Percentiles rank a stretch among this genome's conserved stretches.
These are phyloP conservation scores for Calameuta idolon DNA, from an alignment of 2,888 invertebrate genomes.

Conservation along the genomic window DNA sequence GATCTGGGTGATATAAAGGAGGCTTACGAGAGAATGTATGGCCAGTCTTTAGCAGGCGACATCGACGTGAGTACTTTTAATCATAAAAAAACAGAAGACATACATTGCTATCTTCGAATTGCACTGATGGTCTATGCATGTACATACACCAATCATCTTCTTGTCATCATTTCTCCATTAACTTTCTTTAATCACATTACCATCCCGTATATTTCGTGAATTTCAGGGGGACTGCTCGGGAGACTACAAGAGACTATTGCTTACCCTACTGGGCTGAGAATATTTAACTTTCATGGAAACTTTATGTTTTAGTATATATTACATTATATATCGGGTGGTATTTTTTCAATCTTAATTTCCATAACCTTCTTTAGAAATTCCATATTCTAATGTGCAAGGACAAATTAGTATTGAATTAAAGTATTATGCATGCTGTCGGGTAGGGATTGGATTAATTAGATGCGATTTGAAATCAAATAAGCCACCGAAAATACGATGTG, in stretches of 20 bases:
- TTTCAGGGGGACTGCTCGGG: constrained; percentile 88
- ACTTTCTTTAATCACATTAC: not conserved
- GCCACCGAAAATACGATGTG: too few species aligned
- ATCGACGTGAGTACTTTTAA: constrained; percentile 75
- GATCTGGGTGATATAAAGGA: constrained; percentile 88
- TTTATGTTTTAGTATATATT: constrained; percentile 18
- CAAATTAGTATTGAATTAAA: too few species aligned
- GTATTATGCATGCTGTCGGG: too few species aligned
- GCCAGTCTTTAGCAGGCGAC: constrained; percentile 82
- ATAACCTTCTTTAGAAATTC: too few species aligned
- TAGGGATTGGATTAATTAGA: too few species aligned
- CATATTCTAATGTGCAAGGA: too few species aligned
- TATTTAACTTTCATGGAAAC: constrained; percentile 36
- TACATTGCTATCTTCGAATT: not conserved
- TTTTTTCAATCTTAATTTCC: too few species aligned
- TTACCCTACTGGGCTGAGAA: constrained; percentile 73
- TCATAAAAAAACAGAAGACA: not conserved
- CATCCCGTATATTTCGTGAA: constrained; percentile 39
- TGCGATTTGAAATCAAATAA: too few species aligned
- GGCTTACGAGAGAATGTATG: constrained; percentile 82
- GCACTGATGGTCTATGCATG: not conserved
- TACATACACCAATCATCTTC: not conserved
- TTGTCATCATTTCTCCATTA: not conserved
- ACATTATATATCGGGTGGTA: too few species aligned
- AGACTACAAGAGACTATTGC: constrained; percentile 87